phyloP scores from a whole-genome alignment of 2,888 invertebrate species.

The Hoplodrina ambigua region DNA sequence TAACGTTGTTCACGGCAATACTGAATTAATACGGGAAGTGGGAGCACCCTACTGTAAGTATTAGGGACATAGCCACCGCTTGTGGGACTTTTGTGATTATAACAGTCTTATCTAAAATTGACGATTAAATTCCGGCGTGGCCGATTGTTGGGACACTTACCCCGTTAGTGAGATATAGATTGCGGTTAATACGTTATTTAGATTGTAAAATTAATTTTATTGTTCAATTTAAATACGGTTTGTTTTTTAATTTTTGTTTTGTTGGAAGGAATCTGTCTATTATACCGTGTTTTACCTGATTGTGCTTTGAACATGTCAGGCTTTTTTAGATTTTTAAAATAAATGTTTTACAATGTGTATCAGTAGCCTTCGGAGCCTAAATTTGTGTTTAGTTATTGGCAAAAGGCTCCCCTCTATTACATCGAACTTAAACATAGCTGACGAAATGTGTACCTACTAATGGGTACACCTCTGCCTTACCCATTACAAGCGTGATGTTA shows the following conservation, averaged over 20 bases:
- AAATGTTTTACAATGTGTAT: too few relatives aligned
- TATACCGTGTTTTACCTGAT: too few relatives aligned
- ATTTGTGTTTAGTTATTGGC: too few relatives aligned
- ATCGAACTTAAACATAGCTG: too few relatives aligned
- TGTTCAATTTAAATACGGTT: background rate
- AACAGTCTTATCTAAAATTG: slow-evolving; percentile 57
- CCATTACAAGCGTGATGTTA: too few relatives aligned
- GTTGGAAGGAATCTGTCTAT: too few relatives aligned
- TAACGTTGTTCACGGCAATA: slow-evolving; percentile 71
- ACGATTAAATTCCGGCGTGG: slow-evolving; percentile 58
- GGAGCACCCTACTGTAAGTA: slow-evolving; percentile 59
- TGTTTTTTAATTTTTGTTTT: background rate
- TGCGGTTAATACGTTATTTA: slow-evolving; percentile 22
- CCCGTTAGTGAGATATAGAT: slow-evolving; percentile 51
- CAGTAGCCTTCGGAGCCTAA: too few relatives aligned
- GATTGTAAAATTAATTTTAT: slow-evolving; percentile 26
- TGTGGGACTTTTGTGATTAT: slow-evolving; percentile 54
- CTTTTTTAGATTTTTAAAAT: too few relatives aligned
- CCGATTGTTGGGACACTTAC: slow-evolving; percentile 54
- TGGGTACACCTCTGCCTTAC: too few relatives aligned
- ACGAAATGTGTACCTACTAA: too few relatives aligned
- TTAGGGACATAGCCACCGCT: slow-evolving; percentile 51
- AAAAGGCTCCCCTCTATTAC: too few relatives aligned
- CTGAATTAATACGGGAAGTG: slow-evolving; percentile 81
- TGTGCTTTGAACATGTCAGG: too few relatives aligned